Base-by-base conservation (phyloP, 2,797 vertebrate species). In the Gobio occitaniae region DNA sequence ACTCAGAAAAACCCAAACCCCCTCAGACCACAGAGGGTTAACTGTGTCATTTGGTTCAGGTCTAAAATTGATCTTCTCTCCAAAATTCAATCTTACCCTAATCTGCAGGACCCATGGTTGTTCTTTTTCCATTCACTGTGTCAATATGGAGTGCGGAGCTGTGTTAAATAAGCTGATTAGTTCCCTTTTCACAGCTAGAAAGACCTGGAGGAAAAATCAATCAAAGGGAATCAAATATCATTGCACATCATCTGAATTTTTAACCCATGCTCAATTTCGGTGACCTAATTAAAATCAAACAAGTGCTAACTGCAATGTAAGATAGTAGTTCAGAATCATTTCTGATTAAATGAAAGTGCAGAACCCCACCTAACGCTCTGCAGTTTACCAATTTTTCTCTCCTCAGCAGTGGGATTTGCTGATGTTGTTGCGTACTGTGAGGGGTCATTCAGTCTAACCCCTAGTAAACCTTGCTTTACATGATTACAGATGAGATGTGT, bases 401-500 rank as follows among this genome's bases (percentile, higher is more conserved):
- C 25, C 68, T 6, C 25, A 32, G 65, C 80, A 11, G 65, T 80
- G 68, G 48, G 74, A 86, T 85, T 83, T 83, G 85, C 76, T 85
- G 85, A 87, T 83, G 61, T 44, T 52, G 83, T 17, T 17, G 54
- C 17, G 25, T 59, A 61, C 50, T 3, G 71, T 10, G 54, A 11
- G 56, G 56, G 85, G 85, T 85, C 88, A 86, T 50, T 71, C 65
- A 29, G 68, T 69, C 77, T 65, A 50, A 86, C 83, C 76, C 47
- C 17, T 44, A 17, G 69, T 87, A 86, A 89, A 89, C 69, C 80
- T 79, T 76, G 32, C 81, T 88, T 88, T 78, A 84, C 87, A 86
- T 86, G 84, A 80, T 87, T 87, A 86, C 85, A 79, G 85, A 83
- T 88, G 78, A 87, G 78, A 61, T 65, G 69, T 86, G 71, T 76